Evolutionary conservation across 2,888 invertebrate genomes (phyloP).

Genomic region (Tipula helvola): DNA sequence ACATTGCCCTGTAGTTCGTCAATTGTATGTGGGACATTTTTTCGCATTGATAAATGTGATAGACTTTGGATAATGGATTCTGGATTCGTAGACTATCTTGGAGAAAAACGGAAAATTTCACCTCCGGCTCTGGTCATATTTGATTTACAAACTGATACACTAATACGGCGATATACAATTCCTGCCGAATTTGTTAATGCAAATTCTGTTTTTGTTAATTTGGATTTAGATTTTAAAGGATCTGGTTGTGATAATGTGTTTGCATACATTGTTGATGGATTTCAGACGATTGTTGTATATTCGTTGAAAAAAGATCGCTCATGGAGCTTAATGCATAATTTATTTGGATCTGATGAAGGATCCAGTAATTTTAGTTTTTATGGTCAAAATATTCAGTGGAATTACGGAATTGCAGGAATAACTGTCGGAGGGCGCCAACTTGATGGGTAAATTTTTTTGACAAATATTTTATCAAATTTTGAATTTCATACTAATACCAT

Average conservation of each 20-base stretch:
- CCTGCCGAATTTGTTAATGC: conserved; percentile 35
- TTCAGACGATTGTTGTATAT: not conserved
- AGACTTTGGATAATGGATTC: conserved; percentile 74
- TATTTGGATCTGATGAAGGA: not conserved
- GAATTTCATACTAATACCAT: not conserved
- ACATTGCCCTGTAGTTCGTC: conserved; percentile 43
- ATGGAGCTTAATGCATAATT: not conserved
- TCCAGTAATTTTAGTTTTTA: not conserved
- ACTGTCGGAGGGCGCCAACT: not conserved
- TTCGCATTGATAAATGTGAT: conserved; percentile 62
- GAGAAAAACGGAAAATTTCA: conserved; percentile 45
- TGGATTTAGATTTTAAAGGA: not conserved
- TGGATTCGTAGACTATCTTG: conserved; percentile 61
- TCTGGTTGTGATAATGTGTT: not conserved
- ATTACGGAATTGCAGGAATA: not conserved
- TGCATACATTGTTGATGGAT: not conserved
- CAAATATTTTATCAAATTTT: not conserved
- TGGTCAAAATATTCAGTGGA: not conserved
- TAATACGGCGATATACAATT: conserved; percentile 55
- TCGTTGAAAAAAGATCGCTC: not conserved
- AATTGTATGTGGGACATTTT: conserved; percentile 59
- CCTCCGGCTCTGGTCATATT: conserved; percentile 55
- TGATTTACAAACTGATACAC: conserved; percentile 61
- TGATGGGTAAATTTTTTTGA: not conserved
- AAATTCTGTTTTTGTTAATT: not conserved